A percentile compares a stretch with the other conserved stretches of the same genome.
These are phyloP conservation scores for Archegozetes longisetosus DNA, from an alignment of 1,140 invertebrate genomes.

Conservation along the genomic window DNA sequence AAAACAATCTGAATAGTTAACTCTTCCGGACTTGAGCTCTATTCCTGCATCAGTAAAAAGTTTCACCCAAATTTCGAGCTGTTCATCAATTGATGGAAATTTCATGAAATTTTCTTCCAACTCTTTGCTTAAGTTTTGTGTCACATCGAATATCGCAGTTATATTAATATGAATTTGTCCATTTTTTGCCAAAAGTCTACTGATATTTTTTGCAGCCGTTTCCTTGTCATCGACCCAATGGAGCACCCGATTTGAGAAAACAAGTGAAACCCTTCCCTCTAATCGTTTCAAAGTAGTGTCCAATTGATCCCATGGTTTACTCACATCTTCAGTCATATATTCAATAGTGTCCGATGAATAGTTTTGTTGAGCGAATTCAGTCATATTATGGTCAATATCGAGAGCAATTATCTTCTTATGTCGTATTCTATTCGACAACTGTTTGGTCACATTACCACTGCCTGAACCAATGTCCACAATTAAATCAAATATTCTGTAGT, in stretches of 20 bases:
- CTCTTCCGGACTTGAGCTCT: too few species aligned
- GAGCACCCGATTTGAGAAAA: constrained; percentile 6
- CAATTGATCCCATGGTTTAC: constrained; percentile 1
- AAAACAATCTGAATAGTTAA: too few species aligned
- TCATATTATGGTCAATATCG: constrained; percentile 1
- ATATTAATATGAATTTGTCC: neutral
- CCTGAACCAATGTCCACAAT: constrained; percentile 8
- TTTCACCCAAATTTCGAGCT: too few species aligned
- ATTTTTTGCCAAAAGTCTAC: neutral
- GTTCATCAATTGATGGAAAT: constrained; percentile 1
- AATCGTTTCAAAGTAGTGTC: neutral
- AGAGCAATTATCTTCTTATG: neutral
- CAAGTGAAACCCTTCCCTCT: constrained; percentile 3
- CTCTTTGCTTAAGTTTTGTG: neutral
- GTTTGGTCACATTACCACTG: constrained; percentile 3
- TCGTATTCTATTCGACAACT: neutral
- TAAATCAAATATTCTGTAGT: constrained; percentile 2
- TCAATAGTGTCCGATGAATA: neutral
- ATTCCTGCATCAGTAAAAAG: too few species aligned
- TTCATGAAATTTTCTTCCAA: neutral
- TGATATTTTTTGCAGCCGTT: neutral
- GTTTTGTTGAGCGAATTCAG: neutral
- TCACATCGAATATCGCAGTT: constrained; percentile 4
- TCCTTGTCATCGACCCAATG: constrained; percentile 6
- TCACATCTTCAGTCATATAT: neutral